A percentile compares a stretch with the other conserved stretches of the same genome.
Conservation (phyloP, 2,113 vertebrate species). For the Neodon shergylaensis region DNA sequence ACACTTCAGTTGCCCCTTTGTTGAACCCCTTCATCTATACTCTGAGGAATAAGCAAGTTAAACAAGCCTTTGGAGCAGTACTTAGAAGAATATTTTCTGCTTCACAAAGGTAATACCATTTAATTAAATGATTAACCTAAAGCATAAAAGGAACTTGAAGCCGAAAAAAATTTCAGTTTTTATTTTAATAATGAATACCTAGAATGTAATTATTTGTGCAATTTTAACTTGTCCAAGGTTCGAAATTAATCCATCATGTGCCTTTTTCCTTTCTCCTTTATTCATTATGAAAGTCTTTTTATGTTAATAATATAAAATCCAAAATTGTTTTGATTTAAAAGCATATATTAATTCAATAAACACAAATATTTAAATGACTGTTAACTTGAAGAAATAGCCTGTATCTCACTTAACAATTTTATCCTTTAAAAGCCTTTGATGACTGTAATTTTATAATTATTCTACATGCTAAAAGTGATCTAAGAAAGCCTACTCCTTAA, state of each 20-base stretch:
- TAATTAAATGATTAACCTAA: neutral
- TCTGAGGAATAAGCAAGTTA: neutral
- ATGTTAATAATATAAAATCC: neutral
- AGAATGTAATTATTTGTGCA: neutral
- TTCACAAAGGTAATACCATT: neutral
- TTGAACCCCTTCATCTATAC: conserved; percentile 12
- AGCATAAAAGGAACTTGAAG: neutral
- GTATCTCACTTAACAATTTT: neutral
- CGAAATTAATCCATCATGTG: neutral
- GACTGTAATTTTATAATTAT: neutral
- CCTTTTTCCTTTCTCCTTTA: too few species aligned
- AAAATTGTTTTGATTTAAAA: neutral
- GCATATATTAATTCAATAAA: neutral
- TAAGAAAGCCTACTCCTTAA: neutral
- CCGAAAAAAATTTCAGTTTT: neutral
- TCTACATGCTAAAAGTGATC: neutral
- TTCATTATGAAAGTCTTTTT: neutral
- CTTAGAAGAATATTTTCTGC: neutral
- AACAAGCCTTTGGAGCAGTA: neutral
- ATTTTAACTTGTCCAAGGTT: neutral
- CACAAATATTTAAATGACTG: neutral
- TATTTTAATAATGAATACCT: neutral
- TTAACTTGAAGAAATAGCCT: too few species aligned
- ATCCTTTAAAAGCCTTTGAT: neutral
- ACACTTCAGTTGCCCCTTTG: neutral